phyloP scores from a whole-genome alignment of 53 echinoderm and acorn worm genomes.

The Temnopleurus reevesii region DNA sequence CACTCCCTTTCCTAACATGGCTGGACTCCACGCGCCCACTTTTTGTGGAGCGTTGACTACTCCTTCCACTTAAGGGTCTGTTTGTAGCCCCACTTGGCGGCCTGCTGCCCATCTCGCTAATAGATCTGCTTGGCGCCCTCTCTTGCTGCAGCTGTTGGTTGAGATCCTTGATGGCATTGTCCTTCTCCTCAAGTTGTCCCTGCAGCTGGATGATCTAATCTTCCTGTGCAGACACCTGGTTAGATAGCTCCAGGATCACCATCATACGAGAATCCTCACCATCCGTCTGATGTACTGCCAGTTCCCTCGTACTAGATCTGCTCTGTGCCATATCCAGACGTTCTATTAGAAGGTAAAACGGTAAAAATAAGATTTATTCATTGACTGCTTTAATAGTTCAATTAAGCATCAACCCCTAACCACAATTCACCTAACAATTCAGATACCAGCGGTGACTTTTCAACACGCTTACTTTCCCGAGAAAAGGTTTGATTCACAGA shows the following conservation, averaged over 20 bases:
- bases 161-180: constrained; percentile 8
- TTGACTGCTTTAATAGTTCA: too few relatives aligned
- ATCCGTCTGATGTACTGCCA: constrained; percentile 25
- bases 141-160: background rate
- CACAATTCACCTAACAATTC: too few relatives aligned
- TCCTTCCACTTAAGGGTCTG: constrained; percentile 15
- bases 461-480: too few relatives aligned
- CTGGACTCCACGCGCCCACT: background rate
- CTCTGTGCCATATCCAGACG: constrained; percentile 74
- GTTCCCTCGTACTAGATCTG: background rate
- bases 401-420: too few relatives aligned
- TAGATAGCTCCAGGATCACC: constrained; percentile 86
- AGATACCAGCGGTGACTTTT: too few relatives aligned
- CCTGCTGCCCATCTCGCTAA: constrained; percentile 20
- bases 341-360: constrained; percentile 58
- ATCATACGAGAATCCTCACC: constrained; percentile 81
- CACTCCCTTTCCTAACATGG: background rate
- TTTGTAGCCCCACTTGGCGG: constrained; percentile 38
- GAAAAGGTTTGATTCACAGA: too few relatives aligned
- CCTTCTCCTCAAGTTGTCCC: constrained; percentile 61
- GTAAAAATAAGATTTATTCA: too few relatives aligned
- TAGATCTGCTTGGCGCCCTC: background rate
- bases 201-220: constrained; percentile 69
- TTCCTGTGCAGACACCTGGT: constrained; percentile 78
- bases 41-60: background rate